Conservation (phyloP, 2,113 vertebrate genomes). For the Jaculus jaculus region DNA sequence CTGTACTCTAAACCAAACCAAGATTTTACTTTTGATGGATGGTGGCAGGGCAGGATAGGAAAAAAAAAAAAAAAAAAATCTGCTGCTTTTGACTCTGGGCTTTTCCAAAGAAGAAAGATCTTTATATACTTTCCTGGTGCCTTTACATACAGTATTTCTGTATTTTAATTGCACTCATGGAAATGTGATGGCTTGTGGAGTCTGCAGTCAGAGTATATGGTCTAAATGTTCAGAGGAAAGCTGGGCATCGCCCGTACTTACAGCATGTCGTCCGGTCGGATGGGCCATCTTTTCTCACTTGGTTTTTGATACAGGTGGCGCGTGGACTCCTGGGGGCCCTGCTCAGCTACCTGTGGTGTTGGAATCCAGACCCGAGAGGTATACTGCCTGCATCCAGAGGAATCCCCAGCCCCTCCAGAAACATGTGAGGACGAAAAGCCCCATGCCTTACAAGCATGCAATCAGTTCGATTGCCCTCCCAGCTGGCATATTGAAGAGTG, state of each 20-base stretch:
- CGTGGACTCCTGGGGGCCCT: conserved; percentile 88
- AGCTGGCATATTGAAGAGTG: conserved; percentile 91
- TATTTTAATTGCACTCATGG: not conserved
- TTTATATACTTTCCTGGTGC: not conserved
- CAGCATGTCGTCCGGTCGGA: fast-evolving
- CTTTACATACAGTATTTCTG: not conserved
- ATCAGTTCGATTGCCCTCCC: conserved; percentile 91
- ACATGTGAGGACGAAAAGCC: conserved; percentile 87
- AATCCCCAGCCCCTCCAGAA: conserved; percentile 72
- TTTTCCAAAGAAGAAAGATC: not conserved
- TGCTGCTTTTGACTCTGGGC: not conserved
- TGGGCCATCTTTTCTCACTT: not conserved
- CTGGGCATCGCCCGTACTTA: fast-evolving
- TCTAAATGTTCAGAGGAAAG: not conserved
- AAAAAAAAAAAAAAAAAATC: not conserved
- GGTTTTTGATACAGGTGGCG: conserved; percentile 87
- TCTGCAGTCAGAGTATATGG: not conserved
- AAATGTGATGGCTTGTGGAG: not conserved
- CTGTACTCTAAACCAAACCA: conserved; percentile 46
- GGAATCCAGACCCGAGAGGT: conserved; percentile 92
- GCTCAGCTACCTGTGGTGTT: conserved; percentile 92
- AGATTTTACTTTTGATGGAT: not conserved
- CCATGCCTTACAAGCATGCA: conserved; percentile 90
- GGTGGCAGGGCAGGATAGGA: not conserved
- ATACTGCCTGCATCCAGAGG: conserved; percentile 85